Base-by-base conservation (phyloP, 2,113 vertebrate genomes). In the Esox niger region DNA sequence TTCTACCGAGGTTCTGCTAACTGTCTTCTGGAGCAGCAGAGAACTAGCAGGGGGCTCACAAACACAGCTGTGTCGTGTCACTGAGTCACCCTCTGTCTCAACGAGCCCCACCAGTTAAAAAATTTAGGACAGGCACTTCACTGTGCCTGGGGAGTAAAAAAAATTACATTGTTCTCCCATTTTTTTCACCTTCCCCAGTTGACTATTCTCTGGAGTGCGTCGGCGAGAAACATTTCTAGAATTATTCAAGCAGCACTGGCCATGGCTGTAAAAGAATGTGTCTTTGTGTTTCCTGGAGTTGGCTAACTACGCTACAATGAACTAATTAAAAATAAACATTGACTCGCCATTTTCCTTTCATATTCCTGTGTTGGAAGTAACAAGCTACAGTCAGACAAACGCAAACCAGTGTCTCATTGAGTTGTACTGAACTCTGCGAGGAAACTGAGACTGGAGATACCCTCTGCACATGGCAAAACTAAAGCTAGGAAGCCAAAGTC, bases 1-100 rank as follows among this genome's bases (percentile, higher is more conserved):
- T 52, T 52, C n/a, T 21, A 2, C 7, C 47, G 8, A 6, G 7
- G n/a, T 52, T 52, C 47, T 8, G n/a, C 11, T 52, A n/a, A 23
- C 47, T 21, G 47, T 58, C 62, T 81, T 26, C 21, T 74, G 76
- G 73, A 55, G 69, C 49, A 31, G 59, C 59, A 70, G 61, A 74
- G 68, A 61, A 60, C 29, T 20, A 68, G 52, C 69, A 49, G 57
- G n/a, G 57, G 54, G 70, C 54, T 64, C 52, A 47, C n/a, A n/a
- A n/a, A n/a, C 46, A 68, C 62, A 69, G 69, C 71, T 67, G 76
- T 47, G 30, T 43, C 38, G 58, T 62, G 26, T 29, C 69, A 54
- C 27, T 63, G 62, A 64, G 66, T 62, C 43, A 62, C 20, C 72
- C 62, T 77, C 60, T 27, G 29, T 70, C 65, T 47, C n/a, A n/a